Percentiles rank a stretch among this genome's conserved stretches.
Conservation (phyloP, 2,797 vertebrate genomes). For the Graptemys geographica region DNA sequence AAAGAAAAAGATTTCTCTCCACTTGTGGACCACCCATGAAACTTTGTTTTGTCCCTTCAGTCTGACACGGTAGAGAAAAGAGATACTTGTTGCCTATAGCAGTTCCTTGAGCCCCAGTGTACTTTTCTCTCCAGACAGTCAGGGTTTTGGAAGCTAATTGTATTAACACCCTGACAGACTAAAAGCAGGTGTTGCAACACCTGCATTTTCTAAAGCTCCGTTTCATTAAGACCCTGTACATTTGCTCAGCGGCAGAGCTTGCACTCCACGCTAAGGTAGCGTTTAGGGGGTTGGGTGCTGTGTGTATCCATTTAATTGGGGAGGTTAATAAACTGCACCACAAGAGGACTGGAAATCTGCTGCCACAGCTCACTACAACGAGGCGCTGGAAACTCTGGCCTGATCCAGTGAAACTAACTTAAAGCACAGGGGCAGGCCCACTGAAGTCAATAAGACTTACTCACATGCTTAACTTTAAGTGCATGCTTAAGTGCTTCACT, state of each 20-base stretch:
- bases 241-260: neutral
- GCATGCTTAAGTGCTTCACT: neutral
- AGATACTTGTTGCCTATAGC: constrained; percentile 64
- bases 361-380: neutral
- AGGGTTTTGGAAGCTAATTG: constrained; percentile 71
- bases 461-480: neutral
- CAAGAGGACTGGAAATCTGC: neutral
- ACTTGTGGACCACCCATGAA: constrained; percentile 80
- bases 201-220: constrained; percentile 72
- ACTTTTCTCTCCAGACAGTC: constrained; percentile 31
- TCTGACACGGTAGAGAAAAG: constrained; percentile 73
- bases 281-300: neutral
- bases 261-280: neutral
- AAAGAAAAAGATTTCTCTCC: constrained; percentile 33
- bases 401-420: neutral
- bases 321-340: neutral
- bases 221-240: constrained; percentile 52
- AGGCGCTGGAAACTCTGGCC: neutral
- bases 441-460: neutral
- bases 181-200: constrained; percentile 77
- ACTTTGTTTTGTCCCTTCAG: constrained; percentile 74
- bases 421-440: neutral
- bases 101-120: constrained; percentile 16
- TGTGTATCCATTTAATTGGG: neutral
- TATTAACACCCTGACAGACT: constrained; percentile 41